Conservation (phyloP, 2,888 invertebrate genomes). For the Euplagia quadripunctaria region DNA sequence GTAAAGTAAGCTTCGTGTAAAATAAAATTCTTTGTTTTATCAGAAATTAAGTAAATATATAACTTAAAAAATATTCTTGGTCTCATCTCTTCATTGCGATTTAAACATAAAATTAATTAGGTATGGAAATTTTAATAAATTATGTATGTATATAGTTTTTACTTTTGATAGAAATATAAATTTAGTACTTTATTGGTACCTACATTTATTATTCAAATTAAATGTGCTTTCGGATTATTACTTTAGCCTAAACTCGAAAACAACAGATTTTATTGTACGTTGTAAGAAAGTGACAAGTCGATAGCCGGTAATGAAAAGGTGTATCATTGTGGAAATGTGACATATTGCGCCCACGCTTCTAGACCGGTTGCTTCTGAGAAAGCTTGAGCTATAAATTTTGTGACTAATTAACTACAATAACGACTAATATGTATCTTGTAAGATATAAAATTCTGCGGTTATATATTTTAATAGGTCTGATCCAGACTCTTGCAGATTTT, state of each 20-base stretch:
- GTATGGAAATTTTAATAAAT: too few species aligned
- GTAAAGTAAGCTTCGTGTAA: too few species aligned
- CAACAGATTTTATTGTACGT: neutral
- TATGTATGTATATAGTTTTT: too few species aligned
- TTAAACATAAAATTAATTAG: neutral
- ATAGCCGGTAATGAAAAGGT: neutral
- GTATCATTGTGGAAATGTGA: neutral
- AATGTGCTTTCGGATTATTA: neutral
- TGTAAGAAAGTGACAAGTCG: neutral
- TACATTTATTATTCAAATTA: too few species aligned
- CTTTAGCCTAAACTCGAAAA: neutral
- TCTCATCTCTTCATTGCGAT: neutral
- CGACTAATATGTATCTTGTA: conserved; percentile 36
- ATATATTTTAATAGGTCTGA: conserved; percentile 11
- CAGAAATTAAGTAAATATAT: too few species aligned
- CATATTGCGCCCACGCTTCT: conserved; percentile 42
- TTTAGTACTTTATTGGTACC: too few species aligned
- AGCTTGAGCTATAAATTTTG: conserved; percentile 35
- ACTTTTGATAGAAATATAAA: too few species aligned
- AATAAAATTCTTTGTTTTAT: too few species aligned
- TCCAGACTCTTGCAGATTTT: neutral
- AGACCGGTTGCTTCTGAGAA: conserved; percentile 39
- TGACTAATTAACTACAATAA: conserved; percentile 51
- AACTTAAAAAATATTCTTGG: too few species aligned
- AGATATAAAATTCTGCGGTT: conserved; percentile 25